Base-by-base conservation (phyloP, 2,797 vertebrate species). In the Pangasius larnaudii region DNA sequence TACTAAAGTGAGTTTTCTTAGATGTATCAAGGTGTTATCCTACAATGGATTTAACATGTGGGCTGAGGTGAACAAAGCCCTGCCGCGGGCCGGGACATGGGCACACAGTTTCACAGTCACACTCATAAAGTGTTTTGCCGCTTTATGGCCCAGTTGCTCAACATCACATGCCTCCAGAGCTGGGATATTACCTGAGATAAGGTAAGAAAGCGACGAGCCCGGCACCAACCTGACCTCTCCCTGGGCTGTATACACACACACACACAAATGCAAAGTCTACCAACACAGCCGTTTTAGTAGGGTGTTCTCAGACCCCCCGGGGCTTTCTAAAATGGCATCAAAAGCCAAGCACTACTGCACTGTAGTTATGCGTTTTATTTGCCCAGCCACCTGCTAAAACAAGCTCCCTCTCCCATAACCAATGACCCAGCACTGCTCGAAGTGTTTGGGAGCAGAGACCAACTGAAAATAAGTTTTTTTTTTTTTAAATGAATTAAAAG, bases 111-210 rank as follows among this genome's bases (percentile, higher is more conserved):
- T 93, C 94, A 93, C 91, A 88, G 92, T 92, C 86, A 24, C 49
- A 86, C 94, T 95, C 94, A 93, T 95, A 96, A 96, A 96, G 93
- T 87, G 88, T 87, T 92, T 91, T 80, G 79, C 91, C 87, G 86
- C 90, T 96, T 96, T 96, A 96, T 94, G 91, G 89, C 93, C 86
- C 80, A 85, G 77, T 96, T 96, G 94, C 95, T 92, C 95, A 96
- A 96, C 92, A 93, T 95, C 95, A 95, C 95, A 96, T 96, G 95
- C 95, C 93, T 95, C 90, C 92, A 94, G 91, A 93, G 92, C 90
- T n/a, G 89, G 93, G 94, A 95, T 95, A 95, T 95, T 94, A 94
- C 94, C 93, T 92, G 86, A 95, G 96, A 96, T 96, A 96, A 96
- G 95, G 92, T 75, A 71, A 78, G 82, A 88, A 88, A 89, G 89